A percentile compares a stretch with the other conserved stretches of the same genome.
Evolutionary conservation across 23 tunicate genomes (phyloP).

Genomic region (Styela clava): DNA sequence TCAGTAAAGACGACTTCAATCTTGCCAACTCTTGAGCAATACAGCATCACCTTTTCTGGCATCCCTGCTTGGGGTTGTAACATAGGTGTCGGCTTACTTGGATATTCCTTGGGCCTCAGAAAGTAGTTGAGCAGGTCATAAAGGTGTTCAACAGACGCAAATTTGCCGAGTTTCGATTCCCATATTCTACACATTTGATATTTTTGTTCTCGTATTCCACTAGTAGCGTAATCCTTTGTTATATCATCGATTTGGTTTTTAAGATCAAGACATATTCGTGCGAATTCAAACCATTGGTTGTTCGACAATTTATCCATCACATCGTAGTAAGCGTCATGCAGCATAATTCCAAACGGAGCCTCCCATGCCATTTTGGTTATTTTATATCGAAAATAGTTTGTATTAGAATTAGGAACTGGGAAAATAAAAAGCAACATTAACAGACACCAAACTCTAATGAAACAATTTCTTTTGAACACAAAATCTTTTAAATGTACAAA

Average conservation of each 20-base stretch:
- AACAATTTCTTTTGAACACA: too few relatives aligned
- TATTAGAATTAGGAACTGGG: too few relatives aligned
- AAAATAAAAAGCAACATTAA: too few relatives aligned
- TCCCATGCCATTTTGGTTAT: constrained; percentile 17
- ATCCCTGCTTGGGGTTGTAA: not conserved
- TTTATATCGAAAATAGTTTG: too few relatives aligned
- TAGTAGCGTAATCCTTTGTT: not conserved
- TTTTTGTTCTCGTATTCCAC: not conserved
- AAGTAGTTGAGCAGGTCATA: not conserved
- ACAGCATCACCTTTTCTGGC: not conserved
- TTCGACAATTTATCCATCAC: constrained; percentile 1
- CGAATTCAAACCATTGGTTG: constrained; percentile 9
- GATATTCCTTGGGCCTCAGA: not conserved
- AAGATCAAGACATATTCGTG: not conserved
- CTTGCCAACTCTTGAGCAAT: constrained; percentile 13
- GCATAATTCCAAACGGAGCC: not conserved
- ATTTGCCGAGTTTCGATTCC: not conserved
- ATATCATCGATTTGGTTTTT: not conserved
- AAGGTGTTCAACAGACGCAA: not conserved
- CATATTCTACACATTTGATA: constrained; percentile 15
- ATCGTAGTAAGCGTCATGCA: constrained; percentile 14
- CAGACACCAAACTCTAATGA: too few relatives aligned
- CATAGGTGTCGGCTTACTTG: not conserved
- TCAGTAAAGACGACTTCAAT: not conserved
- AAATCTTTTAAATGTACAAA: too few relatives aligned